Percentiles rank a stretch among this genome's conserved stretches.
Evolutionary conservation across 2,888 invertebrate species (phyloP).

Genomic region (Seira ritae): DNA sequence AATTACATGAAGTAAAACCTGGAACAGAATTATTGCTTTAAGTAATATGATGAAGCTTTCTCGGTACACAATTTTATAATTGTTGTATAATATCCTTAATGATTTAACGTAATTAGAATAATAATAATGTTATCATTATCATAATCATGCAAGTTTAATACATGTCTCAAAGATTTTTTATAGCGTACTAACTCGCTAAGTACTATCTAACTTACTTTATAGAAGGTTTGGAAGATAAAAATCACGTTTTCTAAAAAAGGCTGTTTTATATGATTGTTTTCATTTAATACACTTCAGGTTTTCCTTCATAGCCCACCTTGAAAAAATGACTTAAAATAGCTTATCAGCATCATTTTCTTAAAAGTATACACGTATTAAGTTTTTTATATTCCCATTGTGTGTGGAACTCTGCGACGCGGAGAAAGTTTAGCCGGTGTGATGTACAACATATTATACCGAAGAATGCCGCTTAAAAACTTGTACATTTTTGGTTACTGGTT

Average conservation of each 20-base stretch:
- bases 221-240: slow-evolving; percentile 50
- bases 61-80: slow-evolving; percentile 1
- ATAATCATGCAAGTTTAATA: neutral
- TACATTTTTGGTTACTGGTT: slow-evolving; percentile 14
- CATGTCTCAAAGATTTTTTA: neutral
- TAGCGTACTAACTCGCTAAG: neutral
- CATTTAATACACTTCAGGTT: slow-evolving; percentile 63
- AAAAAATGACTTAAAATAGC: slow-evolving; percentile 44
- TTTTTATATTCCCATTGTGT: slow-evolving; percentile 16
- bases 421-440: neutral
- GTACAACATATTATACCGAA: neutral
- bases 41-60: neutral
- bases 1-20: too few relatives aligned
- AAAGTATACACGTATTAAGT: slow-evolving; percentile 1
- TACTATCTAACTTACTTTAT: neutral
- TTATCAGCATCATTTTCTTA: neutral
- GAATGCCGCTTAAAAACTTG: neutral
- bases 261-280: slow-evolving; percentile 56
- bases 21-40: neutral
- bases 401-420: slow-evolving; percentile 16
- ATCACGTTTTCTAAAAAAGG: slow-evolving; percentile 62
- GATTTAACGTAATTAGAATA: slow-evolving; percentile 28
- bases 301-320: slow-evolving; percentile 50
- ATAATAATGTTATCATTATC: slow-evolving; percentile 15
- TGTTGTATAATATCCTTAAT: slow-evolving; percentile 13